Percentiles rank a stretch among this genome's conserved stretches.
Evolutionary conservation across 2,888 invertebrate species (phyloP).

Genomic region (Lottia gigantea): DNA sequence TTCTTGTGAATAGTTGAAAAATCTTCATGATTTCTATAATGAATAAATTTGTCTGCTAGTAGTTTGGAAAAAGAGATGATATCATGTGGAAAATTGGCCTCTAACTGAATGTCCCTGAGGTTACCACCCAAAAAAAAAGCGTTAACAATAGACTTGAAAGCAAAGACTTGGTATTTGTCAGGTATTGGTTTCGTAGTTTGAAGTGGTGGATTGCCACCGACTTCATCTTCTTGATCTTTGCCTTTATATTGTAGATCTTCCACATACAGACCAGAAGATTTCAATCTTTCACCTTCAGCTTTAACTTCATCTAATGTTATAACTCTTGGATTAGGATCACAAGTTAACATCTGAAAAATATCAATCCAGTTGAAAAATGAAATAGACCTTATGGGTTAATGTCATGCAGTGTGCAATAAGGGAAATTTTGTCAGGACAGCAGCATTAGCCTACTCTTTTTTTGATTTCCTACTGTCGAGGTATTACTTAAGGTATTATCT

Average conservation of each 20-base stretch:
- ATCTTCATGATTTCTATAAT: too few species aligned
- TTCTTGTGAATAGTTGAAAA: not conserved
- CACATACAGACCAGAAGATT: not conserved
- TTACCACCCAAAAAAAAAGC: not conserved
- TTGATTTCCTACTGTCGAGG: too few species aligned
- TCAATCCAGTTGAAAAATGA: too few species aligned
- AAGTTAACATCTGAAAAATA: not conserved
- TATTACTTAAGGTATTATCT: too few species aligned
- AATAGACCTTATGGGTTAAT: too few species aligned
- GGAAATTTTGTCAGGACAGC: too few species aligned
- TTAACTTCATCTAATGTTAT: not conserved
- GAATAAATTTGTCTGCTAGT: too few species aligned
- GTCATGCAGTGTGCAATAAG: too few species aligned
- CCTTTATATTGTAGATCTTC: not conserved
- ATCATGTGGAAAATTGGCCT: too few species aligned
- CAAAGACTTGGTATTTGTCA: not conserved
- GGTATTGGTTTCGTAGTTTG: not conserved
- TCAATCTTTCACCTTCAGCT: not conserved
- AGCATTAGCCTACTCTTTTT: too few species aligned
- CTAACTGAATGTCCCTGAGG: not conserved
- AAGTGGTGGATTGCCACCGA: not conserved
- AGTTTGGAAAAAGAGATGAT: too few species aligned
- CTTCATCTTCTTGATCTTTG: not conserved
- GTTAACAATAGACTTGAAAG: not conserved
- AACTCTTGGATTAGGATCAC: not conserved